phyloP scores from a whole-genome alignment of 2,797 vertebrate species.

The Sebastes miniatus region DNA sequence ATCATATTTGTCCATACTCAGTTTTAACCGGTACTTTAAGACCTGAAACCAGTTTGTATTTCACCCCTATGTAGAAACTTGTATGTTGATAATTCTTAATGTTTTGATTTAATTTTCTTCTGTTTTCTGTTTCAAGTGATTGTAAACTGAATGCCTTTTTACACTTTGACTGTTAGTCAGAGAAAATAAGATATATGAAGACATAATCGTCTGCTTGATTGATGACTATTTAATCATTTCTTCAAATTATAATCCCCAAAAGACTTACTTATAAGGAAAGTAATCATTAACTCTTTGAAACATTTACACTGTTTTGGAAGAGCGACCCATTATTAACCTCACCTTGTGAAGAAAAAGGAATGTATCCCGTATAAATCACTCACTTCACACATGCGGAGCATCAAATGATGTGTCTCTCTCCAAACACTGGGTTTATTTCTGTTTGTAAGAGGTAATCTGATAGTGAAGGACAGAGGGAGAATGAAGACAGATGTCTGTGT shows the following conservation, averaged over 20 bases:
- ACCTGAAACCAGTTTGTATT: not conserved
- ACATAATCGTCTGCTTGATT: not conserved
- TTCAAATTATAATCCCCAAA: not conserved
- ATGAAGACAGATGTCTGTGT: slow-evolving; percentile 9
- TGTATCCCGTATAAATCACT: slow-evolving; percentile 5
- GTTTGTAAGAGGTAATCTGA: not conserved
- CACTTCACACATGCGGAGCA: not conserved
- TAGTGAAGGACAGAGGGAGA: not conserved
- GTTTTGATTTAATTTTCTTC: not conserved
- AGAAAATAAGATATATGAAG: too few species aligned
- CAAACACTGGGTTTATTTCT: not conserved
- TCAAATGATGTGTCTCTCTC: not conserved
- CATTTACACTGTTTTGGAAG: not conserved
- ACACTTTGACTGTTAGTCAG: too few species aligned
- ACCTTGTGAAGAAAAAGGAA: not conserved
- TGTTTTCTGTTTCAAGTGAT: too few species aligned
- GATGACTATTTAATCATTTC: not conserved
- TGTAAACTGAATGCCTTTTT: too few species aligned
- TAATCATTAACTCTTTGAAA: not conserved
- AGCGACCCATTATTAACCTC: not conserved
- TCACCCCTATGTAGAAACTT: not conserved
- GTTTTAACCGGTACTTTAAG: not conserved
- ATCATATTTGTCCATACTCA: not conserved
- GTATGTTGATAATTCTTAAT: not conserved
- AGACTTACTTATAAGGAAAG: not conserved